These are phyloP conservation scores for Vultur gryphus DNA, from an alignment of 2,797 vertebrate genomes.

Conservation along the genomic window DNA sequence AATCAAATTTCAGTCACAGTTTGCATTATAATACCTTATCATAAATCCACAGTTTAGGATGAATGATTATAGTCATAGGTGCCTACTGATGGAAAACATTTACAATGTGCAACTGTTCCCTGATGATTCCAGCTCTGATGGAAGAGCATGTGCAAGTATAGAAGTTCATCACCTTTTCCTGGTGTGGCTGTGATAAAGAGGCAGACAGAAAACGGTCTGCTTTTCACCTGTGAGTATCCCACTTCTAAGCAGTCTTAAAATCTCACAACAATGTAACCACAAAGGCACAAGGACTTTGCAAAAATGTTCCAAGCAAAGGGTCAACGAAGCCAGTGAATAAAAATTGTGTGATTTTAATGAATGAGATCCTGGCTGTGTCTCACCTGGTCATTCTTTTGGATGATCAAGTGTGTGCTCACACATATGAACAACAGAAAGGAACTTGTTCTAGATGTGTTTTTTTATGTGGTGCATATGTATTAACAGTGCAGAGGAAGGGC, in stretches of 20 bases:
- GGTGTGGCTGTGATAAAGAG: neutral
- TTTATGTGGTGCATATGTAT: neutral
- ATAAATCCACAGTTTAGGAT: neutral
- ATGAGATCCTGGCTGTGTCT: neutral
- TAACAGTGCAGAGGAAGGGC: neutral
- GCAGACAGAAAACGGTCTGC: neutral
- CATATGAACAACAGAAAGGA: neutral
- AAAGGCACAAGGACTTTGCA: neutral
- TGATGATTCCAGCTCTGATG: neutral
- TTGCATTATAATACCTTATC: neutral
- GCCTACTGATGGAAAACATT: neutral
- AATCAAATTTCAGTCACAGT: conserved; percentile 44
- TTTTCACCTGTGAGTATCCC: neutral
- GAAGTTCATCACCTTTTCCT: neutral
- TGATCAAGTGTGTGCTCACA: neutral
- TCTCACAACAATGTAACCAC: neutral
- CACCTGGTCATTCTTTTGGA: neutral
- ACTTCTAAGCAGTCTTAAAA: neutral
- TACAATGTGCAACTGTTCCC: neutral
- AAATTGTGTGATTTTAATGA: neutral
- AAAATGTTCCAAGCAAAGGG: neutral
- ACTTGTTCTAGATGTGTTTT: neutral
- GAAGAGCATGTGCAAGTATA: neutral
- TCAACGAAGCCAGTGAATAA: neutral
- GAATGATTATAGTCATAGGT: neutral